Evolutionary conservation across 2,888 invertebrate species (phyloP).

Genomic region (Drosophila prostipennis): DNA sequence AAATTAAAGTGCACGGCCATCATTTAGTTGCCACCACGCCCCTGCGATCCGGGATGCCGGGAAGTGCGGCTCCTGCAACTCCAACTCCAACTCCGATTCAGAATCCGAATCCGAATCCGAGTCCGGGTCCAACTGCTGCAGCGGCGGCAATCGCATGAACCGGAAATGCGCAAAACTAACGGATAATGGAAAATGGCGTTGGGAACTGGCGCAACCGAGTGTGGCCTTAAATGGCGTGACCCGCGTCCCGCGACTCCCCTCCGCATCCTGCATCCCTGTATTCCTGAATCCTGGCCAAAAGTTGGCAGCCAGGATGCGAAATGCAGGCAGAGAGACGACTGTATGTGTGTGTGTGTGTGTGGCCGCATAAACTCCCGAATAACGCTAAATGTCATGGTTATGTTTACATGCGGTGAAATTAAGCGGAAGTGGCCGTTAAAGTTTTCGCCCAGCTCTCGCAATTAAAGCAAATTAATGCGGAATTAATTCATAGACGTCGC

Average conservation of each 20-base stretch:
- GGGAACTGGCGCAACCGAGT: conserved; percentile 54
- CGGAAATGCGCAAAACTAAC: conserved; percentile 79
- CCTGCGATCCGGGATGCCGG: conserved; percentile 4
- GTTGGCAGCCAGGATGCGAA: conserved; percentile 1
- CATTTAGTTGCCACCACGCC: conserved; percentile 1
- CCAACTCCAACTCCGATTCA: background rate
- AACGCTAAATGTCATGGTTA: conserved; percentile 82
- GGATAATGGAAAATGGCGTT: conserved; percentile 76
- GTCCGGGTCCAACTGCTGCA: conserved; percentile 23
- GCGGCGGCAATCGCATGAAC: conserved; percentile 59
- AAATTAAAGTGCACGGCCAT: background rate
- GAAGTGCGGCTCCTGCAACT: conserved; percentile 1
- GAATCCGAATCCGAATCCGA: conserved; percentile 1
- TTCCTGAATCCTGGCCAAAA: background rate
- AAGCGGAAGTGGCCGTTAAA: conserved; percentile 72
- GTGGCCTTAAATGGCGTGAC: conserved; percentile 57
- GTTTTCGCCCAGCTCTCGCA: conserved; percentile 55
- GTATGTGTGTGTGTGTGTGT: background rate
- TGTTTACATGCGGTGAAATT: conserved; percentile 81
- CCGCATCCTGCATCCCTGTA: background rate
- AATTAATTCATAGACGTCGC: conserved; percentile 42
- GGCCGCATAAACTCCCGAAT: conserved; percentile 62
- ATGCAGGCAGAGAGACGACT: conserved; percentile 7
- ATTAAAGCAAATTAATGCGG: conserved; percentile 71
- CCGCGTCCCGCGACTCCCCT: conserved; percentile 41